Evolutionary conservation across 2,888 invertebrate species (phyloP).

Genomic region (Rhamnusium bicolor): DNA sequence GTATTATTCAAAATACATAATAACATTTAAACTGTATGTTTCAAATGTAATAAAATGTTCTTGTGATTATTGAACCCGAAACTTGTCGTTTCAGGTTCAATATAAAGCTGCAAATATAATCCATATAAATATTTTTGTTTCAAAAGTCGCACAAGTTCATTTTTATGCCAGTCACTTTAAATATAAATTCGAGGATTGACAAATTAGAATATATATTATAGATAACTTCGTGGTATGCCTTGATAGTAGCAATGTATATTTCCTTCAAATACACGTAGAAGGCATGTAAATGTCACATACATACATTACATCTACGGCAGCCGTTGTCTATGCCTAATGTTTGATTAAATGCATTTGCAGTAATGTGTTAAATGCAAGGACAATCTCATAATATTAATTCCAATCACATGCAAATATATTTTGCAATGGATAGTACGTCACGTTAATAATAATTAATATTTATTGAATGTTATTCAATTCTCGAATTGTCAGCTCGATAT

Average conservation of each 20-base stretch:
- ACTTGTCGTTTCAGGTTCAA: no score
- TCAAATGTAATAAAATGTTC: no score
- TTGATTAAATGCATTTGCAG: constrained; percentile 25
- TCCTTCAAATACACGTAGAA: neutral
- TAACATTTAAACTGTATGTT: no score
- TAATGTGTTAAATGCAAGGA: constrained; percentile 19
- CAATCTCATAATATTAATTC: constrained; percentile 22
- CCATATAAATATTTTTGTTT: no score
- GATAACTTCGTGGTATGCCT: neutral
- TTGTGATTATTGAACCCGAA: no score
- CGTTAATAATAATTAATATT: constrained; percentile 7
- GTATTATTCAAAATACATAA: no score
- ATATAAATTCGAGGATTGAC: neutral
- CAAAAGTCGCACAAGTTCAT: no score
- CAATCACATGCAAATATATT: constrained; percentile 14
- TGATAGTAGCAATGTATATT: constrained; percentile 1
- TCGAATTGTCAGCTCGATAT: neutral
- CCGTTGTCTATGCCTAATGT: constrained; percentile 5
- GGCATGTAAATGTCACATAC: constrained; percentile 11
- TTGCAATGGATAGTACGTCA: constrained; percentile 4
- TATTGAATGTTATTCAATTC: constrained; percentile 4
- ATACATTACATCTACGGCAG: constrained; percentile 12
- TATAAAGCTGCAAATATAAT: no score
- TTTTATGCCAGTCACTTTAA: no score
- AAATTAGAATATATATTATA: no score